Percentiles rank a stretch among this genome's conserved stretches.
Evolutionary conservation across 1,140 invertebrate genomes (phyloP).

Genomic region (Hyphantria cunea): DNA sequence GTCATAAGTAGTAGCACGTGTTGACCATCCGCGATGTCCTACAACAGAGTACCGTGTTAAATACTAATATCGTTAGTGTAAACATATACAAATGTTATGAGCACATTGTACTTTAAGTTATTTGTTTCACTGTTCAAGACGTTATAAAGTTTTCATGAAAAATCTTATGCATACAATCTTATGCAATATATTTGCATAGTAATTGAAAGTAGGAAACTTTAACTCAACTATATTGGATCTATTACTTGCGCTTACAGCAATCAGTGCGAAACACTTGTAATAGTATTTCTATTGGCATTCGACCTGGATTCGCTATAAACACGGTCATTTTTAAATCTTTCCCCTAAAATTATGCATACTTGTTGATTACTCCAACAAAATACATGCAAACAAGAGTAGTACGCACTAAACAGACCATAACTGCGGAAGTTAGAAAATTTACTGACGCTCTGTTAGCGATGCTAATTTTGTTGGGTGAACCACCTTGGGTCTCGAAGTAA

Average conservation of each 20-base stretch:
- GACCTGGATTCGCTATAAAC: background rate
- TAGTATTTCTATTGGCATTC: constrained; percentile 6
- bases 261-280: background rate
- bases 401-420: constrained; percentile 52
- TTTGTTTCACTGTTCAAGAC: constrained; percentile 3
- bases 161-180: too few relatives aligned
- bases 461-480: constrained; percentile 36
- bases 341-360: background rate
- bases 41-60: constrained; percentile 17
- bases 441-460: constrained; percentile 34
- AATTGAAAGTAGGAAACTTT: too few relatives aligned
- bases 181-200: too few relatives aligned
- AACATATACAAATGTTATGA: constrained; percentile 24
- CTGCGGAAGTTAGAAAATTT: constrained; percentile 42
- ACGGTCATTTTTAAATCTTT: background rate
- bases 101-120: constrained; percentile 8
- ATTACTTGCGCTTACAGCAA: too few relatives aligned
- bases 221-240: too few relatives aligned
- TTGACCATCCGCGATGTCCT: constrained; percentile 15
- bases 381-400: constrained; percentile 38
- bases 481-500: background rate
- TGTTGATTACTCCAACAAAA: constrained; percentile 16
- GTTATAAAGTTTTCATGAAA: constrained; percentile 1
- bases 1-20: constrained; percentile 19
- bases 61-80: too few relatives aligned